These are phyloP conservation scores for Potorous gilbertii DNA, from an alignment of 2,797 vertebrate species.

Conservation along the genomic window DNA sequence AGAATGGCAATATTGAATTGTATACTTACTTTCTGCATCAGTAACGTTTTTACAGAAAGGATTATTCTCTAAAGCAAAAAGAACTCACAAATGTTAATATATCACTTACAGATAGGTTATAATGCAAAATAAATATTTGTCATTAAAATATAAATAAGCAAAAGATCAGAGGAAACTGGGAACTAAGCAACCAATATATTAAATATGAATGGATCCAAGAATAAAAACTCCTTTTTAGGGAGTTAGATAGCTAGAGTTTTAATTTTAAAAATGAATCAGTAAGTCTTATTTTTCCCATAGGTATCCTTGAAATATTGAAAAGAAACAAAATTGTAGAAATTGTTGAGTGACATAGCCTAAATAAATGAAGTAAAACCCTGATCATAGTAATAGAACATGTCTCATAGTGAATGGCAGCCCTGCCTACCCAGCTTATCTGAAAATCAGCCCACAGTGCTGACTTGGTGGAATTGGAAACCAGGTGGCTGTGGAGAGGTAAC, in stretches of 20 bases:
- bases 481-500: too few species aligned
- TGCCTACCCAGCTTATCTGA: too few species aligned
- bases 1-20: not conserved
- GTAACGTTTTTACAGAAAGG: not conserved
- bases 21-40: not conserved
- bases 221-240: not conserved
- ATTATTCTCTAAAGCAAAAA: not conserved
- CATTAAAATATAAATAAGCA: not conserved
- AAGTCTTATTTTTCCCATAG: not conserved
- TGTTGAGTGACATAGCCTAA: not conserved
- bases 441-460: too few species aligned
- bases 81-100: not conserved
- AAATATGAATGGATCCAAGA: not conserved
- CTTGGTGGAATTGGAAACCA: too few species aligned
- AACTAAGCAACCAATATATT: not conserved
- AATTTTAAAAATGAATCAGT: not conserved
- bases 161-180: not conserved
- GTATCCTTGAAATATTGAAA: not conserved
- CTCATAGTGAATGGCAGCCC: too few species aligned
- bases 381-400: not conserved
- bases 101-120: not conserved
- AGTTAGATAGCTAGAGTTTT: not conserved
- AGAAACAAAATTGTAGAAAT: not conserved
- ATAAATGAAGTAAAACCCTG: not conserved
- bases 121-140: not conserved